Conservation (phyloP, 2,797 vertebrate species). For the Dryobates pubescens region DNA sequence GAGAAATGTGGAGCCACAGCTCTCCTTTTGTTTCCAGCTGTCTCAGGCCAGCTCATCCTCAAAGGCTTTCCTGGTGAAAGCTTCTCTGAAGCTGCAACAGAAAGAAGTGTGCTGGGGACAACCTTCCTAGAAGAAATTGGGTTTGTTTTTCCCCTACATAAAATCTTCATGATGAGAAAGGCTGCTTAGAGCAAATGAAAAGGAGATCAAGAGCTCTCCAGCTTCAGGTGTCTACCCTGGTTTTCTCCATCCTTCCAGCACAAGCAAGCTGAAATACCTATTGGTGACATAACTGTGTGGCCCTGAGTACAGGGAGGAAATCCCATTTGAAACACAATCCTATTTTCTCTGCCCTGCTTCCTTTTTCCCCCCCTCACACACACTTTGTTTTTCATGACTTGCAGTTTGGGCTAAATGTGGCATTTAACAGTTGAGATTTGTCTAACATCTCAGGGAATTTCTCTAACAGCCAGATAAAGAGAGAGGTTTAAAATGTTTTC, state of each 20-base stretch:
- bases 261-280: slow-evolving; percentile 15
- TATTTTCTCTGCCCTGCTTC: background rate
- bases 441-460: background rate
- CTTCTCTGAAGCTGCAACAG: background rate
- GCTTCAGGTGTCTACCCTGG: background rate
- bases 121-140: background rate
- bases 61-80: background rate
- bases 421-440: background rate
- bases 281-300: background rate
- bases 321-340: background rate
- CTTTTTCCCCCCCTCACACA: background rate
- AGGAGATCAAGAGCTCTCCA: background rate
- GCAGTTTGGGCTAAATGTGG: background rate
- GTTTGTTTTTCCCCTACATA: background rate
- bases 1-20: background rate
- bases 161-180: background rate
- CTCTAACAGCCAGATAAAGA: background rate
- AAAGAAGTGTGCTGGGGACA: background rate
- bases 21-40: background rate
- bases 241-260: background rate
- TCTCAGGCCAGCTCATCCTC: background rate
- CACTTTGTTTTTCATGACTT: background rate
- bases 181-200: background rate
- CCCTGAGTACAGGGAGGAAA: background rate
- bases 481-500: background rate